Evolutionary conservation across 37 sponge, comb jelly and placozoan species (phyloP).

Genomic region (Haliclona indistincta): DNA sequence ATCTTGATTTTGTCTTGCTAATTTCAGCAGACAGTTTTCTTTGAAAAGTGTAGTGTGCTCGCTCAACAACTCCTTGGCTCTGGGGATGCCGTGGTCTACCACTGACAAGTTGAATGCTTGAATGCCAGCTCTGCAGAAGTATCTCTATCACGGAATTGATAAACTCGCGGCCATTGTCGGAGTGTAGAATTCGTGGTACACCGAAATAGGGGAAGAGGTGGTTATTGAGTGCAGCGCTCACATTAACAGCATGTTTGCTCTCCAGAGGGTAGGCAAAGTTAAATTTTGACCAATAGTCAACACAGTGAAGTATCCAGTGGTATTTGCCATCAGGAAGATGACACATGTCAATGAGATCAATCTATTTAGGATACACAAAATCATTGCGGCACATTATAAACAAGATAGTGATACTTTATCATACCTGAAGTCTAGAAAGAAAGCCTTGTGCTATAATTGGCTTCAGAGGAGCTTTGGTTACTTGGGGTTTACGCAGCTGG

Average conservation of each 20-base stretch:
- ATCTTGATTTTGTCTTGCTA: neutral
- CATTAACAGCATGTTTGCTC: conserved; percentile 8
- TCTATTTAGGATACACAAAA: conserved; percentile 1
- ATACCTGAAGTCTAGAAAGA: neutral
- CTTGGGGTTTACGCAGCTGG: neutral
- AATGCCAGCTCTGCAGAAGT: conserved; percentile 10
- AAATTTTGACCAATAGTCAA: conserved; percentile 54
- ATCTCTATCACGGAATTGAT: conserved; percentile 20
- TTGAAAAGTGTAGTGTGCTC: conserved; percentile 37
- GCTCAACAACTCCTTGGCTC: conserved; percentile 38
- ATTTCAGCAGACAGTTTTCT: conserved; percentile 31
- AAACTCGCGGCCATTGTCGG: conserved; percentile 36
- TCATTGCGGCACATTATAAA: neutral
- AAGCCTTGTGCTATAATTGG: neutral
- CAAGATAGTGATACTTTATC: neutral
- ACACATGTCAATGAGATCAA: conserved; percentile 44
- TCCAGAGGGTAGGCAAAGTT: conserved; percentile 39
- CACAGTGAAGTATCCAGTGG: conserved; percentile 38
- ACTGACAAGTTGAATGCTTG: conserved; percentile 34
- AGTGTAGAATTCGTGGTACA: conserved; percentile 40
- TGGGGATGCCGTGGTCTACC: conserved; percentile 47
- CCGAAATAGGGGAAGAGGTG: conserved; percentile 30
- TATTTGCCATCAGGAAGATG: conserved; percentile 24
- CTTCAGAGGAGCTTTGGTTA: neutral
- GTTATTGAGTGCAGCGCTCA: conserved; percentile 1